Evolutionary conservation across 2,888 invertebrate species (phyloP).

Genomic region (Baronia brevicornis): DNA sequence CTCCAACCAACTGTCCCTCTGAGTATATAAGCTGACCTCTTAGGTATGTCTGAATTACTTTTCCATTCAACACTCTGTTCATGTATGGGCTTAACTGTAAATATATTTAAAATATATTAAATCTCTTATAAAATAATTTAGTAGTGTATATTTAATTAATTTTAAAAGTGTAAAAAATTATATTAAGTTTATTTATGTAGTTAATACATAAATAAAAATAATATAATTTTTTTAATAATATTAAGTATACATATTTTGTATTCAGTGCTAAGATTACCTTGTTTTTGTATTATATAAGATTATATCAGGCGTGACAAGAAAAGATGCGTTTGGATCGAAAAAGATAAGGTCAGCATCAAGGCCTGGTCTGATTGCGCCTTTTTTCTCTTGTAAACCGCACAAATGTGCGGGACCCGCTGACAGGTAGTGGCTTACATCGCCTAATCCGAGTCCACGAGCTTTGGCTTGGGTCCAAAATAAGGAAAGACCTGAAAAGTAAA

Average conservation of each 20-base stretch:
- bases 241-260: not conserved
- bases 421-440: constrained; percentile 75
- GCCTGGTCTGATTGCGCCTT: constrained; percentile 77
- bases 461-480: constrained; percentile 81
- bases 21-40: constrained; percentile 78
- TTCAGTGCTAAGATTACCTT: constrained; percentile 78
- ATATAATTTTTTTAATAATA: not conserved
- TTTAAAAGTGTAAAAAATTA: too few relatives aligned
- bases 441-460: constrained; percentile 66
- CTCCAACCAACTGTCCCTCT: constrained; percentile 45
- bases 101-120: constrained; percentile 21
- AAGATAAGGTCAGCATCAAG: constrained; percentile 84
- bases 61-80: constrained; percentile 76
- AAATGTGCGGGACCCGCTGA: constrained; percentile 77
- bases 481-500: constrained; percentile 67
- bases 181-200: too few relatives aligned
- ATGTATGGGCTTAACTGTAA: constrained; percentile 80
- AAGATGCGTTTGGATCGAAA: constrained; percentile 80
- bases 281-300: constrained; percentile 80
- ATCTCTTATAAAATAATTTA: not conserved
- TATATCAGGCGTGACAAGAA: constrained; percentile 70
- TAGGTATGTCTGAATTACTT: constrained; percentile 79
- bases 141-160: too few relatives aligned
- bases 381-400: constrained; percentile 75
- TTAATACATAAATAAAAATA: not conserved